phyloP scores from a whole-genome alignment of 2,797 vertebrate species.

The Simalia tracyae region DNA sequence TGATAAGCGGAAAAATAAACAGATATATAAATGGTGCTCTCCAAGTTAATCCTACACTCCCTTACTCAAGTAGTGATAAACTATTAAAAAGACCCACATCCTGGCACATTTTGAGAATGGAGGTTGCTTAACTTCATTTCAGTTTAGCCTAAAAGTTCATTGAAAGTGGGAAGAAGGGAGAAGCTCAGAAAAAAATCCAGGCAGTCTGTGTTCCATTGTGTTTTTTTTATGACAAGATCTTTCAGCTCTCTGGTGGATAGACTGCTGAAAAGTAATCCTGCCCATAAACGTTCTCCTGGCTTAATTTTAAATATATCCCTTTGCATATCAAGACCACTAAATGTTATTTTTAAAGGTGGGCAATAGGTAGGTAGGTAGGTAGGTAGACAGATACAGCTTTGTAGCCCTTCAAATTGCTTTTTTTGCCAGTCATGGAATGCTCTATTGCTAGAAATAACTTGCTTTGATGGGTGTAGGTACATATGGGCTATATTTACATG shows the following conservation, averaged over 20 bases:
- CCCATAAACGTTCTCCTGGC: background rate
- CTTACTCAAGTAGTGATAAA: constrained; percentile 63
- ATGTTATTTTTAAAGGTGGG: background rate
- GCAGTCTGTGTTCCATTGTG: background rate
- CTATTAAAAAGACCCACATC: constrained; percentile 33
- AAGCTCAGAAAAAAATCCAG: background rate
- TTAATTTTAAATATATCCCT: background rate
- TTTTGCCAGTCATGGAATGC: background rate
- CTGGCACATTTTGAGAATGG: constrained; percentile 23
- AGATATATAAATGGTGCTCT: constrained; percentile 47
- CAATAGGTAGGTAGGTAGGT: background rate
- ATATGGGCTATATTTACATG: background rate
- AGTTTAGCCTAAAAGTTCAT: constrained; percentile 34
- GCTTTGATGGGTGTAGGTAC: background rate
- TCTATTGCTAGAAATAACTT: background rate
- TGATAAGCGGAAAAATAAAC: constrained; percentile 41
- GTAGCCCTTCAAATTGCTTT: background rate
- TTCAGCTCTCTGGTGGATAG: background rate
- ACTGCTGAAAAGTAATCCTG: background rate
- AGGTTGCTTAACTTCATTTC: constrained; percentile 38
- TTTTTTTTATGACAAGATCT: background rate
- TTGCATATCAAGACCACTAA: background rate
- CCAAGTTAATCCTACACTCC: constrained; percentile 47
- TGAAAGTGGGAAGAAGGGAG: constrained; percentile 7
- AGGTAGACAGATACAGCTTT: background rate